Base-by-base conservation (phyloP, 2,888 invertebrate species). In the Rhopalosiphum nymphaeae region DNA sequence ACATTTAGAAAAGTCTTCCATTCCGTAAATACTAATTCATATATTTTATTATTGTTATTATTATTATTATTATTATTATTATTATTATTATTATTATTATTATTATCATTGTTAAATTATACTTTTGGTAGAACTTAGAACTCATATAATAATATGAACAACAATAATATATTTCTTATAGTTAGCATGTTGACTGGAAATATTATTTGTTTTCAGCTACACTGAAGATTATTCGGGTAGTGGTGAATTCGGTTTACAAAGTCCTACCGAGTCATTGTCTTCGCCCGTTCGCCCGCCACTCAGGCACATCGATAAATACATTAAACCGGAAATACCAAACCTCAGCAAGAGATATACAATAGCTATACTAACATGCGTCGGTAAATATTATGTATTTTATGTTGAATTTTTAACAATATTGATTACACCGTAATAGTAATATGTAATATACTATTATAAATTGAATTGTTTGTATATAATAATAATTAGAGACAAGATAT, bases 331-430 rank as follows among this genome's bases (percentile, higher is more conserved):
- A 96, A 97, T 97, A 95, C 98, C 98, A 0, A 98, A 98, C 96
- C 96, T 99, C 95, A 97, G 97, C 95, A 98, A 98, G 95, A 97
- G 99, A 95, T 98, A 98, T 96, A 98, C 98, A 29, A 97, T 98
- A 95, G 98, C 98, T 93, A 96, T 98, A 95, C 97, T 98, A 95
- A 98, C 98, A 42, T 98, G 98, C 96, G 96, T 98, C 95, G 98
- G 96, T 96, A 95, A 95, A 95, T 95, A 57, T 57, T 57, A 25
- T 36, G 36, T 36, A 9, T 78, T 36, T 78, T 2, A 9, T 9
- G 21, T 36, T 7, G 42, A 2, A 36, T 78, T 36, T 2, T 21
- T 16, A 36, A 36, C 21, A 36, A 78, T 78, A 36, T 78, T 21
- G 7, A 36, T 78, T 2, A 36, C 36, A 42, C 36, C 16, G 16